Evolutionary conservation across 2,113 vertebrate genomes (phyloP), one percentile per base, ranked within the genome.

Genomic region (Ctenodactylus gundi): DNA sequence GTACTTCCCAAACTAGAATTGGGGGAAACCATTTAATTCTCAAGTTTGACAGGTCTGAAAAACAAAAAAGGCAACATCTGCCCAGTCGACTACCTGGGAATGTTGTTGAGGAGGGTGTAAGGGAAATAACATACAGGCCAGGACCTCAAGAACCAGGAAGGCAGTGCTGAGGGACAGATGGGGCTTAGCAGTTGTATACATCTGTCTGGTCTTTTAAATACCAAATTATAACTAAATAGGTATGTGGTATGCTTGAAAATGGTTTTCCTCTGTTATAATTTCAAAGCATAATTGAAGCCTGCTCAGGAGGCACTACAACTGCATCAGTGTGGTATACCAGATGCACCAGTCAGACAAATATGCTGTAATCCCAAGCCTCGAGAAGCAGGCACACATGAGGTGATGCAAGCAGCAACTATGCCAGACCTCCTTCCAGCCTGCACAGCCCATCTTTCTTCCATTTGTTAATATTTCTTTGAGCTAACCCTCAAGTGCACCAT

Each of bases 231-330:
- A 25, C n/a, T 94, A 91, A 75, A 76, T 29, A 81, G 44, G 49
- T 46, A 21, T 1, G 36, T 46, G 55, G 41, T 55, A 17, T 88
- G 70, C 85, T 92, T 85, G 49, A 68, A 84, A 94, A 88, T 78
- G 68, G 78, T 60, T 91, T 95, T 88, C 53, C 62, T 90, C 70
- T 89, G 64, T 81, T 84, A 70, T 70, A 53, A 95, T 91, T 95
- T 91, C 78, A 90, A 92, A 91, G 62, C 70, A 41, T 87, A 70
- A 93, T 90, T 94, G 65, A 65, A 81, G 36, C 84, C 73, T 88
- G 77, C 55, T 91, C 64, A 53, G 46, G 64, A 86, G 25, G 27
- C 41, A 15, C 23, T 62, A n/a, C 81, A 95, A 97, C 73, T 68
- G 27, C 70, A 73, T 96, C 88, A 46, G 3, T 49, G 34, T 36